These are phyloP conservation scores for Bombyx mori DNA, from an alignment of 1,140 invertebrate genomes.

Conservation along the genomic window ASM3026992v2 NC_085131.1:3695501-3696000, in stretches of 20 bases:
- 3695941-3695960: too few relatives aligned
- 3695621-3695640: too few relatives aligned
- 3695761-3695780: constrained; percentile 29
- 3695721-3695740: constrained; percentile 68
- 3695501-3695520: too few relatives aligned
- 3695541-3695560: too few relatives aligned
- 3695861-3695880: constrained; percentile 1
- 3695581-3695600: too few relatives aligned
- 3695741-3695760: constrained; percentile 70
- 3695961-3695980: too few relatives aligned
- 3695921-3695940: too few relatives aligned
- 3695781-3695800: constrained; percentile 31
- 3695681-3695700: constrained; percentile 54
- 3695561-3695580: too few relatives aligned
- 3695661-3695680: constrained; percentile 9
- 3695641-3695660: too few relatives aligned
- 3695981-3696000: too few relatives aligned
- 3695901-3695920: not conserved
- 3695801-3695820: constrained; percentile 66
- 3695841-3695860: constrained; percentile 1
- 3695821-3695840: constrained; percentile 28
- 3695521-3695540: too few relatives aligned
- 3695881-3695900: constrained; percentile 1
- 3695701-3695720: constrained; percentile 59
- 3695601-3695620: too few relatives aligned